Base-by-base conservation (phyloP, 2,113 vertebrate species). In the Dasyurus viverrinus region DNA sequence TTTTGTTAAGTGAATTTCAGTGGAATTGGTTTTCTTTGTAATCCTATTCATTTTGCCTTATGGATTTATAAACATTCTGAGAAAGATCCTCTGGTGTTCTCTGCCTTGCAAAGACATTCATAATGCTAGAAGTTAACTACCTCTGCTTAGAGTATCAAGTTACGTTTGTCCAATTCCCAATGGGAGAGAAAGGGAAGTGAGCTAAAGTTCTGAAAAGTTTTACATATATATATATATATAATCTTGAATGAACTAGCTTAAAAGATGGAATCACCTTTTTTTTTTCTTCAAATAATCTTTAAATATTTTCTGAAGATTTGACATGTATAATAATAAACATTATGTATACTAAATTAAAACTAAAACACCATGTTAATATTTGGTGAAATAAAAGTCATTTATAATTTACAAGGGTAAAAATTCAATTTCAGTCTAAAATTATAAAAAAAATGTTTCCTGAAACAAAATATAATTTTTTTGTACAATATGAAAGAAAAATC, bases 351-450 rank as follows among this genome's bases (percentile, higher is more conserved):
- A 98, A 97, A 96, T 0, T 97, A 96, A 98, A 98, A 97, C 98
- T 98, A 98, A 68, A 84, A 96, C 97, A 98, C 93, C 91, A 96
- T 94, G 91, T 97, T 98, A 98, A 98, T 98, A 94, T 98, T 98
- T 98, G 97, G 95, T 98, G 97, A 98, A 98, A 98, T 97, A 98
- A 98, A 91, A 92, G 94, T 68, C 97, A 98, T 97, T 98, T 0
- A 97, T 92, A 98, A 98, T 97, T 98, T 97, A 97, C 94, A 98
- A 94, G 93, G 95, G 94, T 30, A 60, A 68, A 98, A 98, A 98
- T 97, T 98, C 97, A 98, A 98, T 98, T 98, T 97, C 94, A 93
- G 94, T 97, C 96, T 95, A 94, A 93, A 98, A 96, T 96, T 98
- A 97, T 48, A 52, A 52, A 97, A 97, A 95, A 97, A 98, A 97